phyloP scores from a whole-genome alignment of 2,113 vertebrate genomes.

The Raja brachyura region DNA sequence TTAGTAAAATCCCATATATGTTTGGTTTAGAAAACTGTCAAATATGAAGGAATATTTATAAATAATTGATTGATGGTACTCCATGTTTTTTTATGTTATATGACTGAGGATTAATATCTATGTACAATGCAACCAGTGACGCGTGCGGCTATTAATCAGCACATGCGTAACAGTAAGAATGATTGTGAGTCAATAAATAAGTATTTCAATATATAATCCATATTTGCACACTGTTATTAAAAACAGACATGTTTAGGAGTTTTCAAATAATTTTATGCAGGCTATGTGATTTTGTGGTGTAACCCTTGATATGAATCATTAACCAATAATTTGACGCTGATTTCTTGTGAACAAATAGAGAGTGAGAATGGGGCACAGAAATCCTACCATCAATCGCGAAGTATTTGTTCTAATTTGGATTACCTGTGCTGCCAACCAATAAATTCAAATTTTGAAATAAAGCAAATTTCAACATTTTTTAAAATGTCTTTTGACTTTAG shows the following conservation, averaged over 20 bases:
- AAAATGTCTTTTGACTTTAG: no score
- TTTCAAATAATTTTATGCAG: constrained; percentile 2
- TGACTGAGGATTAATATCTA: constrained; percentile 34
- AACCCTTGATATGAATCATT: not conserved
- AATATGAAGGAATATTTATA: constrained; percentile 8
- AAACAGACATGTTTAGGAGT: not conserved
- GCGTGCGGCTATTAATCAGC: not conserved
- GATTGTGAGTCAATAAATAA: not conserved
- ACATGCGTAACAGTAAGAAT: not conserved
- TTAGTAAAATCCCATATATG: not conserved
- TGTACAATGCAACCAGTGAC: not conserved
- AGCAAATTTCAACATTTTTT: not conserved
- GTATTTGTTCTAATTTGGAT: not conserved
- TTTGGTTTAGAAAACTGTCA: not conserved
- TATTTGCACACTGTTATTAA: constrained; percentile 27
- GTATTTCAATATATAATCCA: not conserved
- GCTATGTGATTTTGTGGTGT: not conserved
- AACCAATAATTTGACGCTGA: not conserved
- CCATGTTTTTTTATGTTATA: not conserved
- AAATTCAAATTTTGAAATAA: not conserved
- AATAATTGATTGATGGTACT: constrained; percentile 15
- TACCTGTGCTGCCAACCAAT: no score
- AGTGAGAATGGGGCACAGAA: not conserved
- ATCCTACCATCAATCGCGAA: not conserved
- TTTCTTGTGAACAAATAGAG: not conserved